Evolutionary conservation across 1,140 invertebrate genomes (phyloP).

Genomic region (Tetramorium simillimum): DNA sequence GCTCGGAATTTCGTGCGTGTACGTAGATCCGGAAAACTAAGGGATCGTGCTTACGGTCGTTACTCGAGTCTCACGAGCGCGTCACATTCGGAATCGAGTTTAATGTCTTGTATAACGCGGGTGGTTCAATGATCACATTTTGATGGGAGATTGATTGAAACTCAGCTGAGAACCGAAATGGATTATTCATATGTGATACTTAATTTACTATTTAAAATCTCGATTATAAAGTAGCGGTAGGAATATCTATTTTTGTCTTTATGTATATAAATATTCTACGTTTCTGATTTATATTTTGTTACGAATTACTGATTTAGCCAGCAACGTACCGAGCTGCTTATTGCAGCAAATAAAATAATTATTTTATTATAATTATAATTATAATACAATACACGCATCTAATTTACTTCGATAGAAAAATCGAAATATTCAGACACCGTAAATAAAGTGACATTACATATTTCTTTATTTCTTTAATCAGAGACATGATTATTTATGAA

Average conservation of each 20-base stretch:
- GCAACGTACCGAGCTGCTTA: no score
- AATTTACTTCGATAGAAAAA: neutral
- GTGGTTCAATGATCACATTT: neutral
- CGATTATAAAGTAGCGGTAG: neutral
- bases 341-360: neutral
- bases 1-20: slow-evolving; percentile 7
- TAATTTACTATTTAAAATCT: neutral
- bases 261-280: neutral
- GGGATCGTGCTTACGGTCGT: neutral
- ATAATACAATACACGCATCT: neutral
- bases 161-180: neutral
- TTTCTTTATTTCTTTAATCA: neutral
- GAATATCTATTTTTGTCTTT: neutral
- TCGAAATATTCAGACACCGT: neutral
- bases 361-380: neutral
- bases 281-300: neutral
- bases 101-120: neutral
- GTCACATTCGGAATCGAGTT: neutral
- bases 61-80: neutral
- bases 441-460: neutral
- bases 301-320: neutral
- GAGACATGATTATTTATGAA: neutral
- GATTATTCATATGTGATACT: neutral
- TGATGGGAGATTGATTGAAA: slow-evolving; percentile 2
- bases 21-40: neutral